Evolutionary conservation across 2,113 vertebrate genomes (phyloP), one percentile per base, ranked within the genome.

Genomic region (Muscicapa adusta): DNA sequence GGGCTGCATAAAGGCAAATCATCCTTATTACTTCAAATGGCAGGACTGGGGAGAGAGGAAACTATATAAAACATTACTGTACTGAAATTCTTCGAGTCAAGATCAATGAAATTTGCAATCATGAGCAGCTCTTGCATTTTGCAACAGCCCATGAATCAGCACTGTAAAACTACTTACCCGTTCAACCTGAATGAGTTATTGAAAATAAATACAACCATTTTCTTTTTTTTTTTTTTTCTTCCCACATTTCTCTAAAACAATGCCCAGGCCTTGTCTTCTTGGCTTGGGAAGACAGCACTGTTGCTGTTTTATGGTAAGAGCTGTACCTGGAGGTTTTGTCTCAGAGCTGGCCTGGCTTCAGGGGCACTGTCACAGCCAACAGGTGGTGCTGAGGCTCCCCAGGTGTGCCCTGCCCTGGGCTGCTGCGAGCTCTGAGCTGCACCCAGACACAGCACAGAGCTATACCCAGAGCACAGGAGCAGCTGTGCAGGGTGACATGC

Each of bases 21-120:
- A 43, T 36, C 63, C 53, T 85, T 76, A 83, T 71, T 82, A 53
- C 75, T 95, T 94, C 67, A 87, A 82, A 83, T 62, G 50, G 71
- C 47, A 94, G 60, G 62, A 79, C 17, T 66, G 60, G 24, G 74
- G 26, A 86, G 57, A 50, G 66, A 82, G 11, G 66, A 79, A 79
- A 85, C 75, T 58, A 38, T 23, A 73, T 40, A 76, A 76, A 85
- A 85, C 48, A 73, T 50, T 79, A 58, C 71, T 40, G 54, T 61
- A 79, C 54, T 80, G 75, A 85, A 88, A 73, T 88, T 91, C 56
- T 45, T 73, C n/a, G 60, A 94, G 74, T 79, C 67, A 80, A 70
- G 47, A 92, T 92, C 91, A 94, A 89, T 85, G 78, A 73, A 79
- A 95, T 95, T 66, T 89, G 67, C 87, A 79, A 63, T 85, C 74